Evolutionary conservation across 2,113 vertebrate species (phyloP), one percentile per base, ranked within the genome.

Genomic region (Pogona vitticeps): DNA sequence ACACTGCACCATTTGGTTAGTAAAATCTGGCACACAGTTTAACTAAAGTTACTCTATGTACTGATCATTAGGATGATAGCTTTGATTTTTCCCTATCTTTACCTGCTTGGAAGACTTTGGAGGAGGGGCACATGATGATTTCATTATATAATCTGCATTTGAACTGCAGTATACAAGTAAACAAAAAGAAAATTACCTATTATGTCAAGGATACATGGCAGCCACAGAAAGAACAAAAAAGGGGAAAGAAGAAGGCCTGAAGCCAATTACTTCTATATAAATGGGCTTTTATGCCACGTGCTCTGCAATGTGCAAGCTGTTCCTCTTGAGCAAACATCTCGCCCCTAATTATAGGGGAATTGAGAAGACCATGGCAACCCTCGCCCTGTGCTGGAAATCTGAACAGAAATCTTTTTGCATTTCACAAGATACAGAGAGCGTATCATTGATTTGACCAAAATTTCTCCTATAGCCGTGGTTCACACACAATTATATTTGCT

Each of bases 101-200:
- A 26, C 31, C 6, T 36, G 33, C 59, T 26, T 28, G 4, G 13
- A 80, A 63, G 20, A 38, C 31, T 15, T 15, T 63, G 2, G 5
- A 61, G 38, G 38, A 38, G 21, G 9, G 31, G 58, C 7, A 13
- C 14, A 9, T 18, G 56, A 9, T 18, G 56, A 56, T 18, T 20
- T 20, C 12, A 6, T 59, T 59, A 58, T 26, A 78, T 17, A 59
- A 5, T 17, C 20, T 40, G 40, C 72, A 26, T 75, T 72, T 21
- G 20, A 3, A 72, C 2, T 33, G 28, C 92, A 76, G 89, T 92
- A 82, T 88, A n/a, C 94, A 88, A 92, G 89, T 82, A 94, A 92
- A 90, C 86, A 20, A 18, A 65, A 65, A 65, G 61, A 36, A 89
- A 93, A 88, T 89, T 89, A 3, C 83, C 89, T 90, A 56, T 33